A percentile compares a stretch with the other conserved stretches of the same genome.
Conservation (phyloP, 92 coral and sea anemone genomes). For the Porites evermanni region DNA sequence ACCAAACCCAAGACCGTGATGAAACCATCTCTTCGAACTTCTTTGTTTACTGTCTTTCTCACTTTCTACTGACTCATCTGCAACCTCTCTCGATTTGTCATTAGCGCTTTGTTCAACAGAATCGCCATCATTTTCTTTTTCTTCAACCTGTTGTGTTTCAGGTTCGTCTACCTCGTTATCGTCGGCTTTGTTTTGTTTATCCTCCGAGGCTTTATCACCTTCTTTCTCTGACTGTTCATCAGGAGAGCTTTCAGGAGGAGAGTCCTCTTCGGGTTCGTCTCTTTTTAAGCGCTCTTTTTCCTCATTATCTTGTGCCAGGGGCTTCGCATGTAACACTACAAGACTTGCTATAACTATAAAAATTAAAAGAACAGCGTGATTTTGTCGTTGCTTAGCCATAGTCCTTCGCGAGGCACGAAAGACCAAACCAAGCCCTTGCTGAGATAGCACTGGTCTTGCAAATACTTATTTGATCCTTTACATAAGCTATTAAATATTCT, state of each 20-base stretch:
- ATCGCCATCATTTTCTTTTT: constrained; percentile 40
- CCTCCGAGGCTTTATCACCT: constrained; percentile 48
- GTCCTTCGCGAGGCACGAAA: constrained; percentile 64
- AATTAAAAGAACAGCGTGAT: constrained; percentile 55
- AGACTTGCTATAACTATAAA: constrained; percentile 57
- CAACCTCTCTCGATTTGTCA: constrained; percentile 33
- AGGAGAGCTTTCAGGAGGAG: constrained; percentile 46
- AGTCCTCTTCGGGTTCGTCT: constrained; percentile 54
- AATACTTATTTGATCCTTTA: constrained; percentile 48
- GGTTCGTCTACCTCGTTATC: constrained; percentile 32
- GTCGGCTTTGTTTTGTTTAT: constrained; percentile 51
- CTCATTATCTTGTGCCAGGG: constrained; percentile 70
- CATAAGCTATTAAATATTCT: constrained; percentile 86
- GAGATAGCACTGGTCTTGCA: constrained; percentile 32
- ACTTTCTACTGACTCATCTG: constrained; percentile 25
- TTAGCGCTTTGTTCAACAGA: constrained; percentile 55
- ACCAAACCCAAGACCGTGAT: constrained; percentile 51
- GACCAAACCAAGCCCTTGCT: constrained; percentile 48
- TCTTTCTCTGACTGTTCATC: constrained; percentile 49
- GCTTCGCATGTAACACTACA: constrained; percentile 67
- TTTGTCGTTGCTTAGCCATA: constrained; percentile 80
- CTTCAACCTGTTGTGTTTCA: constrained; percentile 28
- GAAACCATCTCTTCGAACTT: constrained; percentile 67
- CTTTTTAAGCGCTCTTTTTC: constrained; percentile 58
- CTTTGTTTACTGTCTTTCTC: constrained; percentile 32